A percentile compares a stretch with the other conserved stretches of the same genome.
These are phyloP conservation scores for Cataglyphis livida DNA, from an alignment of 2,888 invertebrate species.

Conservation along the genomic window DNA sequence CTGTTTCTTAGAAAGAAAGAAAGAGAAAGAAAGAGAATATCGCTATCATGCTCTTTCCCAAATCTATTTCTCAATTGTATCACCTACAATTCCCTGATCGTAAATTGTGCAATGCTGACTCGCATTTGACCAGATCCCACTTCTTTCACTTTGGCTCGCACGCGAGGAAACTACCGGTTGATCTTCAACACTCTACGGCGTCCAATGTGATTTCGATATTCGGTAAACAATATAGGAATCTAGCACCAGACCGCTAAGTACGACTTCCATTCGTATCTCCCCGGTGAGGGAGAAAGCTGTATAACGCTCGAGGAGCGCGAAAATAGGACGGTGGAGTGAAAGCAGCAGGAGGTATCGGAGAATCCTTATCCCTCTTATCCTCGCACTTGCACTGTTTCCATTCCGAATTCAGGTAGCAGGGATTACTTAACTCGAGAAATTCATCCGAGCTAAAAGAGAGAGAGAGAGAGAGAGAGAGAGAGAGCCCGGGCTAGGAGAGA, in stretches of 20 bases:
- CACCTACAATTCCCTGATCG: neutral
- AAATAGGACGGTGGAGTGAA: conserved; percentile 52
- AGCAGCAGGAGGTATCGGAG: conserved; percentile 71
- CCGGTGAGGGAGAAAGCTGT: neutral
- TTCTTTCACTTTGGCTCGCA: conserved; percentile 32
- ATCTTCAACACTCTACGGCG: conserved; percentile 35
- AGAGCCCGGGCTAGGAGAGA: conserved; percentile 37
- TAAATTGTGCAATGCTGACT: conserved; percentile 24
- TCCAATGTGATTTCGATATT: conserved; percentile 70
- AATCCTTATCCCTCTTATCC: conserved; percentile 77
- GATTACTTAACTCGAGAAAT: conserved; percentile 79
- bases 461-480: conserved; percentile 10
- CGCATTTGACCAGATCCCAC: conserved; percentile 27
- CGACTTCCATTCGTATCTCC: conserved; percentile 48
- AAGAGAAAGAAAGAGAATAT: too few species aligned
- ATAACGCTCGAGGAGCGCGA: conserved; percentile 12
- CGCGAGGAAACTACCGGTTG: conserved; percentile 9
- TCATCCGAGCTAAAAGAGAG: conserved; percentile 72
- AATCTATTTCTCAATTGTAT: conserved; percentile 2
- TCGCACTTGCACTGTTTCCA: conserved; percentile 74
- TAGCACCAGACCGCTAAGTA: conserved; percentile 64
- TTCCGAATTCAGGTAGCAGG: conserved; percentile 74
- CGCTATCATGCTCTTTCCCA: neutral
- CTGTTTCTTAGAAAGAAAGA: neutral
- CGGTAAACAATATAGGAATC: conserved; percentile 68